phyloP scores from a whole-genome alignment of 2,888 invertebrate species.

The Nasonia oneida region DNA sequence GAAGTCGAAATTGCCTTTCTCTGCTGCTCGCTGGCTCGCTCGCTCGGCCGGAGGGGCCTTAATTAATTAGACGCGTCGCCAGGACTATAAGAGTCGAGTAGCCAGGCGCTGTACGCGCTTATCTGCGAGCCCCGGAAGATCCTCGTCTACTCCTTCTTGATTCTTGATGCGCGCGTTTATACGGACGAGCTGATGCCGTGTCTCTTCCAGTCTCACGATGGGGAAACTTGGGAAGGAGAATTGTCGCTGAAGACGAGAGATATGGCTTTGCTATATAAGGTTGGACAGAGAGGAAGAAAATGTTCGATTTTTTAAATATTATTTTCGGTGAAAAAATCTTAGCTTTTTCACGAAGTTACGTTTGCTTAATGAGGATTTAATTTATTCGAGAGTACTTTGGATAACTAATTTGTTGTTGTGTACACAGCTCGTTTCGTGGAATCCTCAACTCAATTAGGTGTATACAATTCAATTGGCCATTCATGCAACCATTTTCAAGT shows the following conservation, averaged over 20 bases:
- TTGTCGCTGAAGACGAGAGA: not conserved
- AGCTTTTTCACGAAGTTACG: not conserved
- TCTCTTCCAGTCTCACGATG: not conserved
- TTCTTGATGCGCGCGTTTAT: constrained; percentile 6
- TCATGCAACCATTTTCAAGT: constrained; percentile 39
- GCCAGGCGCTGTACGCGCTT: not conserved
- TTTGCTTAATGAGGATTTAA: constrained; percentile 43
- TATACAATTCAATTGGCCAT: constrained; percentile 51
- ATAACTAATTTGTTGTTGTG: constrained; percentile 52
- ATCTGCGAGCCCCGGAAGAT: constrained; percentile 1
- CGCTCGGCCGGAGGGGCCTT: constrained; percentile 59
- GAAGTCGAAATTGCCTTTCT: constrained; percentile 63
- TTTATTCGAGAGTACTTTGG: constrained; percentile 28
- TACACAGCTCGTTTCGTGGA: constrained; percentile 39
- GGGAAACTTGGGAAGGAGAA: not conserved
- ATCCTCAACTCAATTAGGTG: constrained; percentile 36
- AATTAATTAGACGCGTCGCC: constrained; percentile 64
- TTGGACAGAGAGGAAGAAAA: no score
- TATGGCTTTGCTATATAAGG: not conserved
- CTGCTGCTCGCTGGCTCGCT: constrained; percentile 47
- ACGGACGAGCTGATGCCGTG: not conserved
- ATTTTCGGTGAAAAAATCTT: no score
- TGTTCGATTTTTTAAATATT: no score
- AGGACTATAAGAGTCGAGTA: not conserved
- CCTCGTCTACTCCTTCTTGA: constrained; percentile 6